Percentiles rank a stretch among this genome's conserved stretches.
Evolutionary conservation across 2,797 vertebrate genomes (phyloP).

Genomic region (Parotocinclus haroldoi): DNA sequence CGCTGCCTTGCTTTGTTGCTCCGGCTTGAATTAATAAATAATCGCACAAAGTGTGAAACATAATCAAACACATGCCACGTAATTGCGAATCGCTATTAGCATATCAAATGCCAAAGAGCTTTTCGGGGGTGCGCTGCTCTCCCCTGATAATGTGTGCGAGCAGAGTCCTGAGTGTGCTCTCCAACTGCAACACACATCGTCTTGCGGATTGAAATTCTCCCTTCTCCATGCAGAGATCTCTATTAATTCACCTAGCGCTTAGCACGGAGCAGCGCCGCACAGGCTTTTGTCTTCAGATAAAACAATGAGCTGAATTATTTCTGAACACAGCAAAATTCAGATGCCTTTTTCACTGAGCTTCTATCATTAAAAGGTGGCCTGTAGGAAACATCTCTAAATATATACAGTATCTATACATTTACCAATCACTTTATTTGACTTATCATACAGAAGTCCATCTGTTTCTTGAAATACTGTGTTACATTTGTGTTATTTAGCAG

Average conservation of each 20-base stretch:
- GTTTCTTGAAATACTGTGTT: no score
- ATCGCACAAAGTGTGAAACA: slow-evolving; percentile 51
- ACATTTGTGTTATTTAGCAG: no score
- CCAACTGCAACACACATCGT: slow-evolving; percentile 7
- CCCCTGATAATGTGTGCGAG: slow-evolving; percentile 43
- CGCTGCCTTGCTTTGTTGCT: slow-evolving; percentile 41
- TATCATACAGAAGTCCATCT: no score
- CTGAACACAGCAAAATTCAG: slow-evolving; percentile 18
- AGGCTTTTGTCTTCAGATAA: slow-evolving; percentile 11
- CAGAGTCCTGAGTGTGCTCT: slow-evolving; percentile 27
- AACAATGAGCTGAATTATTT: slow-evolving; percentile 18
- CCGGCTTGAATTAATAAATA: slow-evolving; percentile 56
- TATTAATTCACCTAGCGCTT: slow-evolving; percentile 30
- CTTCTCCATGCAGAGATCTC: slow-evolving; percentile 28
- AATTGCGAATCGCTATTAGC: slow-evolving; percentile 61
- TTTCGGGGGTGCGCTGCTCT: slow-evolving; percentile 49
- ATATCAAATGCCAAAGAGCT: slow-evolving; percentile 61
- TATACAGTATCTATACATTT: no score
- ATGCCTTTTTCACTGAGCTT: neutral
- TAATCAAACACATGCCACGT: slow-evolving; percentile 54
- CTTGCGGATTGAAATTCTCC: no score
- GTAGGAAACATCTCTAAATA: no score
- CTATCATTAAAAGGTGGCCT: no score
- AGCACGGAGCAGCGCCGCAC: slow-evolving; percentile 23
- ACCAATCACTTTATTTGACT: no score